These are phyloP conservation scores for Myotis daubentonii DNA, from an alignment of 2,797 vertebrate species.

Conservation along the genomic window DNA sequence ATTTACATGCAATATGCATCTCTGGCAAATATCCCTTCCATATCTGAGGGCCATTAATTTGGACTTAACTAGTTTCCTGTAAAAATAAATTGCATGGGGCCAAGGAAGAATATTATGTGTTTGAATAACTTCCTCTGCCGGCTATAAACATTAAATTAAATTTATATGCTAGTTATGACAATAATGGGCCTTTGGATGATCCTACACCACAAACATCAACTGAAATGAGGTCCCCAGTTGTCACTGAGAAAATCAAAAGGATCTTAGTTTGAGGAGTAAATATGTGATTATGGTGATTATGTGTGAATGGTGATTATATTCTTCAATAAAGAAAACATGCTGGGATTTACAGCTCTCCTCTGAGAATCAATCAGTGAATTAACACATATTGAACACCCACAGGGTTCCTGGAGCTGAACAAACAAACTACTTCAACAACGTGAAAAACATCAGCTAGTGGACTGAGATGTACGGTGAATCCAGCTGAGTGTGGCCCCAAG, in stretches of 20 bases:
- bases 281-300: constrained; percentile 45
- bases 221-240: constrained; percentile 48
- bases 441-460: background rate
- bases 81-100: constrained; percentile 2
- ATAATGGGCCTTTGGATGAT: constrained; percentile 51
- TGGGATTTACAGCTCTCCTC: constrained; percentile 56
- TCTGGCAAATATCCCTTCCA: background rate
- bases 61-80: constrained; percentile 52
- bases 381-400: constrained; percentile 50
- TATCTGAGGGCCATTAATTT: constrained; percentile 27
- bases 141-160: constrained; percentile 64
- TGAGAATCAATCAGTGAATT: constrained; percentile 62
- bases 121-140: constrained; percentile 51
- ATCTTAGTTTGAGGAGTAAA: constrained; percentile 38
- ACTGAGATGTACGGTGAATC: background rate
- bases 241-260: constrained; percentile 52
- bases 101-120: background rate
- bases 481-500: background rate
- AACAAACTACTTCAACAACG: constrained; percentile 49
- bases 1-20: background rate
- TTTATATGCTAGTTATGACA: constrained; percentile 51
- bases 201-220: background rate
- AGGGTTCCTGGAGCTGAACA: constrained; percentile 47
- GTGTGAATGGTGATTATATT: constrained; percentile 53
- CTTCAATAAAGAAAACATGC: constrained; percentile 55